A percentile compares a stretch with the other conserved stretches of the same genome.
phyloP scores from a whole-genome alignment of 1,140 invertebrate species.

The Zaprionus camerounensis region DNA sequence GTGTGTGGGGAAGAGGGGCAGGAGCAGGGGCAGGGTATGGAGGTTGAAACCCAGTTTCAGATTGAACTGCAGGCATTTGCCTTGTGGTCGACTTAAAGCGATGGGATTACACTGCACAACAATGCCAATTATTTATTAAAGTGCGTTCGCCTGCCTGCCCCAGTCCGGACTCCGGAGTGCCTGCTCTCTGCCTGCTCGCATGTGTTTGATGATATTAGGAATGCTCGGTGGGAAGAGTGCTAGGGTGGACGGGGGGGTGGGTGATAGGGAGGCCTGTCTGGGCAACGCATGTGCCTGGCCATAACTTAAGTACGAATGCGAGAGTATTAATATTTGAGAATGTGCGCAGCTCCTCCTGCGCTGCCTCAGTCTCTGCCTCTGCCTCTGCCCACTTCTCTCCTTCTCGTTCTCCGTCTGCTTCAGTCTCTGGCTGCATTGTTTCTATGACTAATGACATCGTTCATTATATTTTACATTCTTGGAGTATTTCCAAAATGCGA shows the following conservation, averaged over 20 bases:
- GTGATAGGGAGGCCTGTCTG: conserved; percentile 13
- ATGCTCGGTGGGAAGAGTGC: background rate
- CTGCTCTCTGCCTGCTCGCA: background rate
- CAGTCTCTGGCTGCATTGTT: conserved; percentile 64
- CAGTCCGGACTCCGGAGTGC: background rate
- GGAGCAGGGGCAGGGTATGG: background rate
- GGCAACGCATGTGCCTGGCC: conserved; percentile 26
- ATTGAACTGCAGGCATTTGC: conserved; percentile 5
- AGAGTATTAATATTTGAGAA: conserved; percentile 52
- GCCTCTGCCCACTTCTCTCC: background rate
- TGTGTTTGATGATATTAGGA: conserved; percentile 14
- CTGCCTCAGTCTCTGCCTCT: conserved; percentile 6
- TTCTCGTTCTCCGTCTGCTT: conserved; percentile 7
- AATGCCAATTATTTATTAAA: conserved; percentile 82
- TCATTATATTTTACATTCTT: conserved; percentile 81
- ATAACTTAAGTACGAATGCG: conserved; percentile 51
- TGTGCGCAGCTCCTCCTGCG: conserved; percentile 27
- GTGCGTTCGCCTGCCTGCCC: conserved; percentile 52
- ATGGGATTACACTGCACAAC: conserved; percentile 64
- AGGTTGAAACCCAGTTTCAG: conserved; percentile 11
- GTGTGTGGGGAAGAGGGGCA: background rate
- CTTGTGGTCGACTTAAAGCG: conserved; percentile 45
- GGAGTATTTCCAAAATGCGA: conserved; percentile 72
- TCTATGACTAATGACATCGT: conserved; percentile 82
- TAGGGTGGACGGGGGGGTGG: background rate